phyloP scores from a whole-genome alignment of 2,113 vertebrate species.

The Smithornis capensis region DNA sequence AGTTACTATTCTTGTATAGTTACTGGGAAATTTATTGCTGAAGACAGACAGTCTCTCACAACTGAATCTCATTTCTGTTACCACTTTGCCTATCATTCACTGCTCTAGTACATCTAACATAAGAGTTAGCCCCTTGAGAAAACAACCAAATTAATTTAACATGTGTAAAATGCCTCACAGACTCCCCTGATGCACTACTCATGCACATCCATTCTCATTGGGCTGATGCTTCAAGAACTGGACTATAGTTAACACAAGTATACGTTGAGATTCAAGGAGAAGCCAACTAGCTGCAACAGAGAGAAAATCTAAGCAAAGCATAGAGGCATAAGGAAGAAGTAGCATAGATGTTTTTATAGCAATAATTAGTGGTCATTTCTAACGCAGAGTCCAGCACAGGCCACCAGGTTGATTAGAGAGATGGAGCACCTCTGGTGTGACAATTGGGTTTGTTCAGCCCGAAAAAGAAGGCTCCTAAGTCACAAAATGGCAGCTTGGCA shows the following conservation, averaged over 20 bases:
- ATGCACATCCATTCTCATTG: not conserved
- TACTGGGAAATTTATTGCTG: not conserved
- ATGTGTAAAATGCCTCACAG: not conserved
- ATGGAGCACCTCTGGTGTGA: not conserved
- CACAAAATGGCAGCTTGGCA: accelerated
- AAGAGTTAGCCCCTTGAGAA: not conserved
- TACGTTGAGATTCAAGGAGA: not conserved
- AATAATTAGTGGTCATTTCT: not conserved
- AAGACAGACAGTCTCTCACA: not conserved
- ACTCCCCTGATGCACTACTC: not conserved
- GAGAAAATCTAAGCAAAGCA: not conserved
- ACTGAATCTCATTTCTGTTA: not conserved
- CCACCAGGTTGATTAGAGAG: not conserved
- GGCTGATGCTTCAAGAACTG: not conserved
- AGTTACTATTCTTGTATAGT: not conserved
- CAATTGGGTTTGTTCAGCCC: not conserved
- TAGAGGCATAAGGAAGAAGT: not conserved
- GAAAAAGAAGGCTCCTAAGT: not conserved
- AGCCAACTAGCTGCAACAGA: not conserved
- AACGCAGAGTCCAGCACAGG: not conserved
- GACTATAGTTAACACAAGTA: not conserved
- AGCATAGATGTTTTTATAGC: not conserved
- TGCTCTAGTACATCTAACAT: not conserved
- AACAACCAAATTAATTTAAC: not conserved
- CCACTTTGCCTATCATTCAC: not conserved